Evolutionary conservation across 2,113 vertebrate species (phyloP), one percentile per base, ranked within the genome.

Genomic region (Willisornis vidua): DNA sequence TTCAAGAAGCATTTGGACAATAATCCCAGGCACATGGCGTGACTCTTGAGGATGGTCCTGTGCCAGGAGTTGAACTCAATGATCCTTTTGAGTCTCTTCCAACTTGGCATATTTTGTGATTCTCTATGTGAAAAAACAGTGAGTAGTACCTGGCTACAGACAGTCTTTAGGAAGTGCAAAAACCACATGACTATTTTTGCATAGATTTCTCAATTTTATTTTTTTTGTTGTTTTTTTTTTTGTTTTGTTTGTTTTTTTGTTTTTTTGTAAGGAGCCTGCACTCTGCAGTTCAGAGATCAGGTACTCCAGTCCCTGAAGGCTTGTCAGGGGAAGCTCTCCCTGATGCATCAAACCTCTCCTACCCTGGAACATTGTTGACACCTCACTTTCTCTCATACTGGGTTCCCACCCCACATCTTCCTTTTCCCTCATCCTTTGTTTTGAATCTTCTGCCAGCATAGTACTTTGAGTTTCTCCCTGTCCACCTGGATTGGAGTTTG

Each of bases 291-390:
- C 58, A 37, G 62, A 75, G 19, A 19, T 67, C 61, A 63, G 46
- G 28, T 33, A 23, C 2, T 13, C 22, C 19, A 31, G 13, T 23
- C 16, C 15, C 57, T 4, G 4, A 12, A 78, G 28, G 19, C 52
- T 52, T 1, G 0, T 17, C 2, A 5, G 13, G 1, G 1, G 25
- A 85, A 91, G 6, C 2, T 9, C 35, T 73, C 29, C 25, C 29
- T 43, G 15, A 13, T 24, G 45, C 10, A 13, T 33, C 2, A 1
- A 76, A 76, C 8, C 17, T 58, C 31, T 85, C 39, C 25, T 19
- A 12, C 26, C 23, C 45, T 19, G 7, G 25, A 68, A 9, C 9
- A 4, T 2, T 45, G 35, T 23, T 5, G 1, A 20, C 3, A 1
- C 3, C 12, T 65, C n/a, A 12, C 8, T 66, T 70, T 74, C 31